These are phyloP conservation scores for Entosphenus tridentatus DNA, from an alignment of 2,113 vertebrate genomes.

Conservation along the genomic window DNA sequence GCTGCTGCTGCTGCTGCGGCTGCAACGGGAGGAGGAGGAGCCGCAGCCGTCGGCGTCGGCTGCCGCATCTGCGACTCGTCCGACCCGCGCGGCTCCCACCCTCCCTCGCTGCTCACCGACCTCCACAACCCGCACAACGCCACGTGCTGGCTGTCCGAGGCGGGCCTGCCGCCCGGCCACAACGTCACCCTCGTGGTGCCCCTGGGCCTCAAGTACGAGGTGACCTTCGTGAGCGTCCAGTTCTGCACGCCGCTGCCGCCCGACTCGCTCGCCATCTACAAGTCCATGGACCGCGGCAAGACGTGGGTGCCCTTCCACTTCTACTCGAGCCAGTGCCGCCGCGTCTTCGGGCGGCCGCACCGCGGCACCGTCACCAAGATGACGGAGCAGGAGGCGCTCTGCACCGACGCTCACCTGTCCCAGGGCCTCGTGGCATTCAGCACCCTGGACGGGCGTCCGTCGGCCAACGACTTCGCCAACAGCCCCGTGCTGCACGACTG, in stretches of 20 bases:
- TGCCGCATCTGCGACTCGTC: constrained; percentile 45
- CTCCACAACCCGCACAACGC: constrained; percentile 98
- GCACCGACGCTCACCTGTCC: constrained; percentile 88
- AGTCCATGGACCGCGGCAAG: constrained; percentile 95
- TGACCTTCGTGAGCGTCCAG: constrained; percentile 92
- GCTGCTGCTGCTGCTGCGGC: no score
- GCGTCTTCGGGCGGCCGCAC: constrained; percentile 74
- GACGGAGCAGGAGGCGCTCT: constrained; percentile 95
- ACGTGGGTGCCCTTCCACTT: constrained; percentile 91
- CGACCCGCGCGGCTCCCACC: constrained; percentile 58
- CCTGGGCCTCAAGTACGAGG: constrained; percentile 87
- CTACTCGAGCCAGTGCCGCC: constrained; percentile 84
- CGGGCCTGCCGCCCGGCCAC: constrained; percentile 59
- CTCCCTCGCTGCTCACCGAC: constrained; percentile 69
- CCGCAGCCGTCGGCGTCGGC: no score
- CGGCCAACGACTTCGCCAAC: constrained; percentile 96
- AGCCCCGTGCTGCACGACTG: constrained; percentile 96
- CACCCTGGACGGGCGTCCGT: constrained; percentile 83
- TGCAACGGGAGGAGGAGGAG: no score
- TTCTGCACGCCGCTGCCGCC: constrained; percentile 81
- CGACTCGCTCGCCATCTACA: constrained; percentile 83
- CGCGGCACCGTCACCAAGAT: constrained; percentile 74
- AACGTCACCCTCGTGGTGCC: constrained; percentile 77
- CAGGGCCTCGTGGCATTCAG: constrained; percentile 95
- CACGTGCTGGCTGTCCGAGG: constrained; percentile 95